Conservation (phyloP, 1,140 invertebrate genomes). For the Megalonaias nervosa region DNA sequence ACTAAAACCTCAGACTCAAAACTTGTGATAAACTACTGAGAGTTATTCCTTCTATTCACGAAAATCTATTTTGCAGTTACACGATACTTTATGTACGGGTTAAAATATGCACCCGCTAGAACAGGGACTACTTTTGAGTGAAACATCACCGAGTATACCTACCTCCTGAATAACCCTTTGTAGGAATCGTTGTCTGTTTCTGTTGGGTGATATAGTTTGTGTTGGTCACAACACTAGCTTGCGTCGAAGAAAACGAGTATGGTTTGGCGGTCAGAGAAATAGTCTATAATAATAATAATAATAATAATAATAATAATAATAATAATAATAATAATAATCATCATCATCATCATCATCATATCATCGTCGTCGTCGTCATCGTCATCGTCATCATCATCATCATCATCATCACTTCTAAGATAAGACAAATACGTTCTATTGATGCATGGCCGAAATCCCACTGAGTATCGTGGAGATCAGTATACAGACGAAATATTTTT, state of each 20-base stretch:
- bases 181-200: background rate
- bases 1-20: too few relatives aligned
- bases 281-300: background rate
- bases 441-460: too few relatives aligned
- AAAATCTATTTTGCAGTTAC: too few relatives aligned
- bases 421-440: background rate
- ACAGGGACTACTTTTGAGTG: too few relatives aligned
- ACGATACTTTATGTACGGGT: too few relatives aligned
- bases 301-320: background rate
- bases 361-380: background rate
- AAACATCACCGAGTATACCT: background rate
- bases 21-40: too few relatives aligned
- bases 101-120: too few relatives aligned
- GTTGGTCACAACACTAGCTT: background rate
- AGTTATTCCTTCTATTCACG: too few relatives aligned
- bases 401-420: background rate
- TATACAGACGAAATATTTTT: too few relatives aligned
- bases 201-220: conserved; percentile 1
- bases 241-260: conserved; percentile 4
- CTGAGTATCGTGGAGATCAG: too few relatives aligned
- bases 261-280: conserved; percentile 8
- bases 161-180: conserved; percentile 16
- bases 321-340: background rate
- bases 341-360: background rate
- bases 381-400: background rate